phyloP scores from a whole-genome alignment of 2,113 vertebrate species.

The Cheirogaleus medius region DNA sequence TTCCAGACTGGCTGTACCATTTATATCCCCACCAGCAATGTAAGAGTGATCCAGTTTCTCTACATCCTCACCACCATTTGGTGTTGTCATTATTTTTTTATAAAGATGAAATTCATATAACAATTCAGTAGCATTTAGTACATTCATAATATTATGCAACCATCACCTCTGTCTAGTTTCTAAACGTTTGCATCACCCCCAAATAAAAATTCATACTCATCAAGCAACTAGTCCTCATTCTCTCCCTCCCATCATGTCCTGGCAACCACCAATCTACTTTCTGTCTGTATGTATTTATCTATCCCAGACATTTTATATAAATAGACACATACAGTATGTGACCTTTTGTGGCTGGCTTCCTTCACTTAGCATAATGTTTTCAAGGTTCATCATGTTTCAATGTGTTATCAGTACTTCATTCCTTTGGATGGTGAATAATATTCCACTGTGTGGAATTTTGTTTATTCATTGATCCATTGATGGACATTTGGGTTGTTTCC shows the following conservation, averaged over 20 bases:
- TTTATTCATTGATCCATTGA: not conserved
- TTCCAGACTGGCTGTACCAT: not conserved
- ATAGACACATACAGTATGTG: not conserved
- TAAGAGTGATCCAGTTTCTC: not conserved
- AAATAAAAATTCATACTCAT: not conserved
- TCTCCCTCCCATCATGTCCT: not conserved
- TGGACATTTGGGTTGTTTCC: not conserved
- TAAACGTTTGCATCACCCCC: not conserved
- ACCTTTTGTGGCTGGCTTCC: not conserved
- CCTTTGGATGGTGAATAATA: not conserved
- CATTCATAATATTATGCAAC: not conserved
- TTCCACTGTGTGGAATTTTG: not conserved
- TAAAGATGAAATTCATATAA: not conserved
- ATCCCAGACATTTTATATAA: not conserved
- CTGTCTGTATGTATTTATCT: not conserved
- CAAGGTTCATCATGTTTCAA: not conserved
- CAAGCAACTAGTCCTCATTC: not conserved
- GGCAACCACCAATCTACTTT: not conserved
- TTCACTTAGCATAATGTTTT: not conserved
- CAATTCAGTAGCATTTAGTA: not conserved
- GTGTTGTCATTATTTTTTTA: not conserved
- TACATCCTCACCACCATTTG: not conserved
- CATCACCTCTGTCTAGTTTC: not conserved
- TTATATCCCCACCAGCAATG: not conserved
- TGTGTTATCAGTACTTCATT: not conserved